These are phyloP conservation scores for Ptychochromis oligacanthus DNA, from an alignment of 2,113 vertebrate genomes.

Conservation along the genomic window DNA sequence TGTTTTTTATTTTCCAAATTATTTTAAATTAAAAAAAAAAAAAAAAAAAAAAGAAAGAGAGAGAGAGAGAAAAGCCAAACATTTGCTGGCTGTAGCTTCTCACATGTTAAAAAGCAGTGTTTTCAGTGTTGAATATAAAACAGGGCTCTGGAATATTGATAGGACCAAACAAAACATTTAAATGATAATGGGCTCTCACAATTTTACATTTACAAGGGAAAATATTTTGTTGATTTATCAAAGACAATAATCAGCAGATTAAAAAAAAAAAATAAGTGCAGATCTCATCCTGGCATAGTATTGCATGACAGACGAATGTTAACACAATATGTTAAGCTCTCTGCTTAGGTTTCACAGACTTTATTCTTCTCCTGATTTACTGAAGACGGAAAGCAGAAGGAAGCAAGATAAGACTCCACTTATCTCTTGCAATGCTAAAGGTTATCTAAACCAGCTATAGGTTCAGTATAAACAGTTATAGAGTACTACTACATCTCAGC, in stretches of 20 bases:
- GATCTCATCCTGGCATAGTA: too few relatives aligned
- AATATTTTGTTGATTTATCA: too few relatives aligned
- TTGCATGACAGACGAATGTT: too few relatives aligned
- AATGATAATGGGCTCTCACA: neutral
- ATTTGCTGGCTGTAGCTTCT: neutral
- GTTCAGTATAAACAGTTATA: neutral
- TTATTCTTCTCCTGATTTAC: neutral
- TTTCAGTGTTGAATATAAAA: neutral
- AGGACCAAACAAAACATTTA: neutral
- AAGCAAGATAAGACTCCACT: neutral
- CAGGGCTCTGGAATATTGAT: neutral
- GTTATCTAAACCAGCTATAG: constrained; percentile 6
- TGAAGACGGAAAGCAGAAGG: neutral
- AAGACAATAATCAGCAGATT: too few relatives aligned
- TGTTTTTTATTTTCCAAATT: neutral
- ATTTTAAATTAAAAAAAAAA: neutral
- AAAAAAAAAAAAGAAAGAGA: neutral
- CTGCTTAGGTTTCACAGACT: neutral
- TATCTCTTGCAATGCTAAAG: neutral
- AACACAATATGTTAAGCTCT: too few relatives aligned
- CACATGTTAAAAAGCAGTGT: neutral
- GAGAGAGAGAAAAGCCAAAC: neutral
- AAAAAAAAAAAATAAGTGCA: too few relatives aligned
- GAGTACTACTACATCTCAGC: neutral
- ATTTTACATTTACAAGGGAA: neutral